Base-by-base conservation (phyloP, 1,140 invertebrate genomes). In the Aphaenogaster floridana region DNA sequence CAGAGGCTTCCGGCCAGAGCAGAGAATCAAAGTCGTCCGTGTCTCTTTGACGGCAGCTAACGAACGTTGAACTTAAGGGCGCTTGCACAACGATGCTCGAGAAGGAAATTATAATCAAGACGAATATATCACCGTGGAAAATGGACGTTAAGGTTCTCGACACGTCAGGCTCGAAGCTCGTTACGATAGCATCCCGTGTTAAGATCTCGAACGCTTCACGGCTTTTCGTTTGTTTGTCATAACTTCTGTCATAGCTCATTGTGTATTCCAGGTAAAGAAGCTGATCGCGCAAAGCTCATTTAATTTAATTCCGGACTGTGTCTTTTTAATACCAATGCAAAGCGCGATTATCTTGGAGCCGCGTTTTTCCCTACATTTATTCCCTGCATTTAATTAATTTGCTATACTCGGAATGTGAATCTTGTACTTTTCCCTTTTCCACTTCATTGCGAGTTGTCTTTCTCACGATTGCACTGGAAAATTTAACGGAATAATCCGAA, bases 41-140 rank as follows among this genome's bases (percentile, higher is more conserved):
- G 48, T 81, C 64, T 69, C 78, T 81, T 81, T 81, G 78, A 81
- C 64, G 64, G 64, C 36, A 39, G 48, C 48, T 81, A 81, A 81
- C 36, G 78, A 81, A 80, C 63, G 48, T 69, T 50, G 48, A 69
- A 81, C 78, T 54, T 81, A 52, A 71, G 68, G 17, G n/a, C n/a
- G n/a, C 34, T n/a, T 54, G 34, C 36, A 28, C 63, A 68, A 39
- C 63, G 78, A 52, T 15, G 34, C 17, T 48, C 9, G 48, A 48
- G 28, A 71, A 17, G 64, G 50, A 71, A 81, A 81, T 79, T 66
- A 66, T 80, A 69, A 80, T 69, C 78, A 81, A 81, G 48, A 71
- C 64, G 13, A 68, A 69, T 69, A 69, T 42, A 76, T 42, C 45
- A 42, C 39, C 15, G 64, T 50, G 48, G 21, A 69, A 80, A 80